Evolutionary conservation across 2,888 invertebrate species (phyloP).

Genomic region (Nomada lathburiana): DNA sequence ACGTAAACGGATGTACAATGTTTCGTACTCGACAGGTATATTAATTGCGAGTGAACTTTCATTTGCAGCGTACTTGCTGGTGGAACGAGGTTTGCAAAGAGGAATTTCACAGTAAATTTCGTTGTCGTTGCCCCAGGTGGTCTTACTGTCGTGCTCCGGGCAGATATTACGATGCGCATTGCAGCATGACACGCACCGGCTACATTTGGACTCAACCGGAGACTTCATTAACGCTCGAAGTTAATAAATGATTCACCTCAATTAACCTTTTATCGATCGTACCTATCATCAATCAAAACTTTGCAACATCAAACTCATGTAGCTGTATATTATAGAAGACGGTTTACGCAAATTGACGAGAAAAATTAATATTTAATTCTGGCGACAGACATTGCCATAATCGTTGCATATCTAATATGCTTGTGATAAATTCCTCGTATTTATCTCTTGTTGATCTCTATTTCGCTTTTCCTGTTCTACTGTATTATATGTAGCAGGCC

Average conservation of each 20-base stretch:
- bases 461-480: not conserved
- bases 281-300: not conserved
- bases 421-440: not conserved
- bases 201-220: slow-evolving; percentile 95
- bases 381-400: not conserved
- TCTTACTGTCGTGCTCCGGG: slow-evolving; percentile 95
- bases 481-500: not conserved
- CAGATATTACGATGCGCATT: slow-evolving; percentile 95
- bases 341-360: not conserved
- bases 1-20: not conserved
- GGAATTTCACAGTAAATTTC: slow-evolving; percentile 94
- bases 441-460: not conserved
- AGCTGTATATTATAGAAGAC: slow-evolving; percentile 17
- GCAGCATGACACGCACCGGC: slow-evolving; percentile 95
- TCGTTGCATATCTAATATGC: not conserved
- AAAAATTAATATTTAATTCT: not conserved
- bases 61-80: slow-evolving; percentile 93
- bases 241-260: slow-evolving; percentile 72
- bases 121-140: slow-evolving; percentile 95
- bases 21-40: not conserved
- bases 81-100: slow-evolving; percentile 97
- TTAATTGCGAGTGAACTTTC: not conserved
- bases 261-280: not conserved
- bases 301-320: not conserved
- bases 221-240: slow-evolving; percentile 78